Conservation (phyloP, 2,797 vertebrate genomes). For the Chelonia mydas region DNA sequence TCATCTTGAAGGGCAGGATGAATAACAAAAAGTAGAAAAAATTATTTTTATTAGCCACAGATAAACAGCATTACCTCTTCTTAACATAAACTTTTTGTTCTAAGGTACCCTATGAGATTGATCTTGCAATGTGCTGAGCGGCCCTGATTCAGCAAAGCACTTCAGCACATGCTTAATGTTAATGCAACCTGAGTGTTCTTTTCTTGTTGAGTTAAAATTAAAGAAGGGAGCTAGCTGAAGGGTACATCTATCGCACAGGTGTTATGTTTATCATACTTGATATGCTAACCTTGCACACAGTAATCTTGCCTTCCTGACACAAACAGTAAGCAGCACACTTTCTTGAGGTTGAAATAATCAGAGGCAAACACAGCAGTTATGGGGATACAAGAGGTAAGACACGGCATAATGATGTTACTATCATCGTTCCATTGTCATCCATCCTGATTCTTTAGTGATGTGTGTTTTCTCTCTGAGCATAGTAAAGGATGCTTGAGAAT, state of each 20-base stretch:
- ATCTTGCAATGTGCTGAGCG: background rate
- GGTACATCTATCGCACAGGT: conserved; percentile 65
- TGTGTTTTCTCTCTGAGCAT: conserved; percentile 51
- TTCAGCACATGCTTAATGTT: background rate
- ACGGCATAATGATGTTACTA: conserved; percentile 69
- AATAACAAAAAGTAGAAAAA: background rate
- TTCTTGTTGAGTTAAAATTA: conserved; percentile 30
- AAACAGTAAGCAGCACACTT: conserved; percentile 71
- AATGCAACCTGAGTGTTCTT: background rate
- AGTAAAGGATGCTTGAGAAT: conserved; percentile 53
- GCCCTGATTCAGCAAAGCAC: background rate
- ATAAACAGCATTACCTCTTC: background rate
- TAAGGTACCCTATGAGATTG: background rate
- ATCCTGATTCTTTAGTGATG: conserved; percentile 57
- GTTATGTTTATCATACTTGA: conserved; percentile 53
- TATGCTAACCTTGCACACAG: conserved; percentile 72
- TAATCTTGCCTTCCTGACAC: conserved; percentile 72
- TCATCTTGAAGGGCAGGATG: background rate
- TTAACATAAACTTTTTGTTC: background rate
- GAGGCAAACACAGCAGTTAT: conserved; percentile 74
- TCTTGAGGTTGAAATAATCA: conserved; percentile 76
- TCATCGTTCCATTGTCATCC: conserved; percentile 72
- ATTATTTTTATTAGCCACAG: background rate
- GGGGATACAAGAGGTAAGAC: conserved; percentile 72
- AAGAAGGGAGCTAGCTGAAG: conserved; percentile 39